Evolutionary conservation across 2,797 vertebrate species (phyloP).

Genomic region (Hydrolagus colliei): DNA sequence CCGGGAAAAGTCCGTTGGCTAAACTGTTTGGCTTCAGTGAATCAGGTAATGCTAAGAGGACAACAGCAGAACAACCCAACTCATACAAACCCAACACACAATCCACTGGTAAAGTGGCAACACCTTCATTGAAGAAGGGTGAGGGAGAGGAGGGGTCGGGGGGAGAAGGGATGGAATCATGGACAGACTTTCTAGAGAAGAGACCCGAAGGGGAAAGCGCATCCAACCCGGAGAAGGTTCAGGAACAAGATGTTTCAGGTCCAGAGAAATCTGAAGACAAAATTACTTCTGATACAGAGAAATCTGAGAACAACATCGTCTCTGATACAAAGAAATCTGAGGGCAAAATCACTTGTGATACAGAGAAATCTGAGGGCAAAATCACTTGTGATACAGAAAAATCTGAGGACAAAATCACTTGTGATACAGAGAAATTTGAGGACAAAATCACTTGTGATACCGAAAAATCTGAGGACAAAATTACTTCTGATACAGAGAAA

Average conservation of each 20-base stretch:
- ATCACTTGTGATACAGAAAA: conserved; percentile 34
- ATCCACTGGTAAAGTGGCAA: conserved; percentile 41
- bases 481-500: not conserved
- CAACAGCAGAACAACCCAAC: conserved; percentile 33
- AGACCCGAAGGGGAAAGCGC: conserved; percentile 21
- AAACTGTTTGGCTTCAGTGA: conserved; percentile 39
- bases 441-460: conserved; percentile 18
- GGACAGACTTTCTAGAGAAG: not conserved
- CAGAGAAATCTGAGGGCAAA: conserved; percentile 20
- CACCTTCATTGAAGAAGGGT: conserved; percentile 40
- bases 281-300: not conserved
- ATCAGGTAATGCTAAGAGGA: conserved; percentile 32
- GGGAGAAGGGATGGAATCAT: not conserved
- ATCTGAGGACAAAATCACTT: not conserved
- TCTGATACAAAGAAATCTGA: conserved; percentile 21
- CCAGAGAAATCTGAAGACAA: not conserved
- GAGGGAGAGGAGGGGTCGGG: not conserved
- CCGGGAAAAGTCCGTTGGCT: conserved; percentile 34
- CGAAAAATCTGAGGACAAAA: not conserved
- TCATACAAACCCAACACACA: conserved; percentile 35
- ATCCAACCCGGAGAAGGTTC: not conserved
- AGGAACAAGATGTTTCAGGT: conserved; percentile 15
- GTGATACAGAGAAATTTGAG: conserved; percentile 31
- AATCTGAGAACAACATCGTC: accelerated
- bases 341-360: accelerated